Evolutionary conservation across 2,797 vertebrate genomes (phyloP).

Genomic region (Cynopterus sphinx): DNA sequence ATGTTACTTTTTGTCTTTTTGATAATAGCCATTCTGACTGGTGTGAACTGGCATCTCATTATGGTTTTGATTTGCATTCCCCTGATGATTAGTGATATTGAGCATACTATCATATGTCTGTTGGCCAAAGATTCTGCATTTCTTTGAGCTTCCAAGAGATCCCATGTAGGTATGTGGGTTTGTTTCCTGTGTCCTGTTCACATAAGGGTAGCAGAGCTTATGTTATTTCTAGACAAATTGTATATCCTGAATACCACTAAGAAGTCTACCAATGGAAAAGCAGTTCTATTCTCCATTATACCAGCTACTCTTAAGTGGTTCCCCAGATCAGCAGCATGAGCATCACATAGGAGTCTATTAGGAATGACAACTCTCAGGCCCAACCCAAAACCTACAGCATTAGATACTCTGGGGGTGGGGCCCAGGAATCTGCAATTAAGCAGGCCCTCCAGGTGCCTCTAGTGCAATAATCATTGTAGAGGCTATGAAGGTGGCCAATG

Average conservation of each 20-base stretch:
- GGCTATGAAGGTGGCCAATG: not conserved
- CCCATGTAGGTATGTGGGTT: not conserved
- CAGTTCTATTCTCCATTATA: not conserved
- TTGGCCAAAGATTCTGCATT: too few species aligned
- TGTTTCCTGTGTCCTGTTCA: not conserved
- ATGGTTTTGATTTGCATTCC: too few species aligned
- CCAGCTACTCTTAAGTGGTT: not conserved
- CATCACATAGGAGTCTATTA: not conserved
- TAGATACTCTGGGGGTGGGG: not conserved
- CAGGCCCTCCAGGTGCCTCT: not conserved
- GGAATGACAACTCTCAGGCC: not conserved
- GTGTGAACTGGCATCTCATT: too few species aligned
- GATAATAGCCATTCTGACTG: too few species aligned
- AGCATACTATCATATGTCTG: too few species aligned
- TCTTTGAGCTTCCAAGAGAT: not conserved
- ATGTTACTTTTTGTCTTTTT: too few species aligned
- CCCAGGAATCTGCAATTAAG: not conserved
- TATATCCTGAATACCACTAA: not conserved
- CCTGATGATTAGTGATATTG: too few species aligned
- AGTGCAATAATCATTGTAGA: too few species aligned
- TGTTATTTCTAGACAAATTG: not conserved
- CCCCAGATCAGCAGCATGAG: not conserved
- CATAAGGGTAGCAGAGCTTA: not conserved
- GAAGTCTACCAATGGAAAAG: not conserved
- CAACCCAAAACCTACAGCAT: not conserved